These are phyloP conservation scores for Fragum whitleyi DNA, from an alignment of 2,888 invertebrate genomes.

Conservation along the genomic window DNA sequence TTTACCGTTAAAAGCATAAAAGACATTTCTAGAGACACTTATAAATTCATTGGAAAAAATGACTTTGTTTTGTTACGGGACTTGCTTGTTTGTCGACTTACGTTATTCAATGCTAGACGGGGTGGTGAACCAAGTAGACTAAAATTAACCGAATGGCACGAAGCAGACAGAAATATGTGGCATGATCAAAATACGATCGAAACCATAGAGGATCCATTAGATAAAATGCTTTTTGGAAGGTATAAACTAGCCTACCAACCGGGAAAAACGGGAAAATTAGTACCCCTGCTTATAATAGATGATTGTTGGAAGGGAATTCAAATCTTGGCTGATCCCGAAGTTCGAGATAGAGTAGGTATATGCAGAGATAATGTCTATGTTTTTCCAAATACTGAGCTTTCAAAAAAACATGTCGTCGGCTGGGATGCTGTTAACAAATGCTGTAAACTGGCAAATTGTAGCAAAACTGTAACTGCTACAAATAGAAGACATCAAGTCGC, in stretches of 20 bases:
- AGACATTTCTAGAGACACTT: not conserved
- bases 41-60: constrained; percentile 4
- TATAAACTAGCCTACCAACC: constrained; percentile 19
- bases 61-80: constrained; percentile 17
- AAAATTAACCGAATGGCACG: constrained; percentile 1
- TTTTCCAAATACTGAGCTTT: constrained; percentile 3
- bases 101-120: constrained; percentile 12
- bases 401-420: constrained; percentile 2
- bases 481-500: constrained; percentile 17
- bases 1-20: constrained; percentile 16
- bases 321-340: constrained; percentile 8
- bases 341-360: not conserved
- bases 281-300: constrained; percentile 11
- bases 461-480: constrained; percentile 2
- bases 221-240: constrained; percentile 7
- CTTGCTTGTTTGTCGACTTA: constrained; percentile 1
- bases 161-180: constrained; percentile 5
- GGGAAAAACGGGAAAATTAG: constrained; percentile 17
- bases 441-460: constrained; percentile 1
- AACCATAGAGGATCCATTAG: constrained; percentile 14
- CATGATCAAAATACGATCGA: not conserved
- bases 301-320: constrained; percentile 7
- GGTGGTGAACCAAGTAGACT: constrained; percentile 17
- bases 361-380: constrained; percentile 8
- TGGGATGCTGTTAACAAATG: constrained; percentile 24